Percentiles rank a stretch among this genome's conserved stretches.
Evolutionary conservation across 2,797 vertebrate genomes (phyloP).

Genomic region (Argentina silus): DNA sequence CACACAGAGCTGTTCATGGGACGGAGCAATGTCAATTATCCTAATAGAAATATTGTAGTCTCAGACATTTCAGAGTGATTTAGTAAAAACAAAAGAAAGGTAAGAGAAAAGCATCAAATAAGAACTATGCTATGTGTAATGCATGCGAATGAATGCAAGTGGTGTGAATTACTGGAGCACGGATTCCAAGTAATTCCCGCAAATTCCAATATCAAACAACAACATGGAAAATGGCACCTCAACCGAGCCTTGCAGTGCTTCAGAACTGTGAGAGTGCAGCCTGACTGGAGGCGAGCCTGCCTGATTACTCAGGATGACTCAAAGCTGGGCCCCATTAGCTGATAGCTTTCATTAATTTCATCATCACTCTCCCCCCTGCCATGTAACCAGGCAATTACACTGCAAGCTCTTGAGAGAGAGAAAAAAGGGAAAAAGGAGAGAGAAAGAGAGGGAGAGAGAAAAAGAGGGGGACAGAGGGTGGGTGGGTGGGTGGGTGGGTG

Average conservation of each 20-base stretch:
- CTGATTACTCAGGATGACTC: slow-evolving; percentile 47
- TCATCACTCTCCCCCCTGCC: slow-evolving; percentile 40
- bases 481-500: too few species aligned
- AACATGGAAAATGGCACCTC: background rate
- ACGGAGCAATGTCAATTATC: slow-evolving; percentile 16
- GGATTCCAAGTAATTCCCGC: background rate
- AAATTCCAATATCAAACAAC: background rate
- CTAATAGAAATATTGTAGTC: too few species aligned
- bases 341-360: slow-evolving; percentile 62
- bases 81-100: too few species aligned
- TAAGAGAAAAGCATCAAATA: too few species aligned
- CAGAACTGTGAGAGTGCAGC: slow-evolving; percentile 35
- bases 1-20: slow-evolving; percentile 60
- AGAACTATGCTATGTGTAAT: background rate
- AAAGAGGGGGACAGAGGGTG: slow-evolving; percentile 14
- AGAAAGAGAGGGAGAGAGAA: slow-evolving; percentile 23
- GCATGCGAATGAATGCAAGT: background rate
- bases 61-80: too few species aligned
- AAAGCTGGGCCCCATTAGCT: slow-evolving; percentile 60
- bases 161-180: background rate
- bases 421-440: slow-evolving; percentile 2
- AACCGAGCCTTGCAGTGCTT: slow-evolving; percentile 27
- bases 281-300: slow-evolving; percentile 36
- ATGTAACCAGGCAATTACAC: slow-evolving; percentile 56
- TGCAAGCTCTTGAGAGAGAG: slow-evolving; percentile 41